Evolutionary conservation across 2,797 vertebrate species (phyloP).

Genomic region (Prunella strophiata): DNA sequence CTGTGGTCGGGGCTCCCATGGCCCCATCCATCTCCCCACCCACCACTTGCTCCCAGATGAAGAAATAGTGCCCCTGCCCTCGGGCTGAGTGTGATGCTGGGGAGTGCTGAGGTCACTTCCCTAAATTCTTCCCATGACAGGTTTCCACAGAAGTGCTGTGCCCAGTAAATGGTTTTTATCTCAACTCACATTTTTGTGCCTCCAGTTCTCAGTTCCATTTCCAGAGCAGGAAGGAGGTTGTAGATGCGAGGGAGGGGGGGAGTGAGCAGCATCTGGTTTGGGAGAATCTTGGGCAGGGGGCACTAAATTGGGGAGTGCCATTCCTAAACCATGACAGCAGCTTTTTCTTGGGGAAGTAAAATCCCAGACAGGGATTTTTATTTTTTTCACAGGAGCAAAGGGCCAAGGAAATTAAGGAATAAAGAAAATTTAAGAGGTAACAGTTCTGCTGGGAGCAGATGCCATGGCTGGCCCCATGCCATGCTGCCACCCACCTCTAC

Average conservation of each 20-base stretch:
- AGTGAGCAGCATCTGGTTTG: neutral
- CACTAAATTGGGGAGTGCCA: neutral
- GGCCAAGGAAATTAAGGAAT: neutral
- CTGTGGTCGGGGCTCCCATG: fast-evolving
- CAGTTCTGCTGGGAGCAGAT: neutral
- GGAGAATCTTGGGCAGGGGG: neutral
- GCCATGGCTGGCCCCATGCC: neutral
- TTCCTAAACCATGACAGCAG: neutral
- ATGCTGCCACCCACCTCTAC: neutral
- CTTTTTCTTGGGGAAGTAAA: neutral
- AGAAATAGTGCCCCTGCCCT: neutral
- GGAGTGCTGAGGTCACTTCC: neutral
- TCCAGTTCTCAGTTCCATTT: neutral
- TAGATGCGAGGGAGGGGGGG: no score
- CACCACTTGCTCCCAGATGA: neutral
- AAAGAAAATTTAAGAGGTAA: neutral
- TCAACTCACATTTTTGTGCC: neutral
- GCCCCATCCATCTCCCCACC: neutral
- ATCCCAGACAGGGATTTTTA: neutral
- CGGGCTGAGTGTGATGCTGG: neutral
- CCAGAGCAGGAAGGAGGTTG: neutral
- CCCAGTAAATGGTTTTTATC: neutral
- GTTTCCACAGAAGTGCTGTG: neutral
- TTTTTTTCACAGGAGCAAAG: neutral
- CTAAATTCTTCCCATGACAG: neutral